Conservation (phyloP, 2,888 invertebrate species). For the Smittia aterrima region DNA sequence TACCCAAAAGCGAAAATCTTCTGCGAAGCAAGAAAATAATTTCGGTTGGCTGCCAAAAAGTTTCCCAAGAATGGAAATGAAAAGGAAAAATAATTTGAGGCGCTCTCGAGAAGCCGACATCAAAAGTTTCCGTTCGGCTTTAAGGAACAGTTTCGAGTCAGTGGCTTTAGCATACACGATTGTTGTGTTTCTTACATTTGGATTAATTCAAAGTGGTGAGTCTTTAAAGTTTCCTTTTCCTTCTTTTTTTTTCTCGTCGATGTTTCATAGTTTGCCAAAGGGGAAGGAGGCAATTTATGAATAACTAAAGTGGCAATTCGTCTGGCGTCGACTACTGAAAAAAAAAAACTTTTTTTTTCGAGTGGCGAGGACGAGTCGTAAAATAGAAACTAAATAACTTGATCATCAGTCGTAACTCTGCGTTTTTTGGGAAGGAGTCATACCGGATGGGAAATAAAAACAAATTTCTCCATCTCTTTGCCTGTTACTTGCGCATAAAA, state of each 20-base stretch:
- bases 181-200: constrained; percentile 23
- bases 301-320: not conserved
- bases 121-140: constrained; percentile 4
- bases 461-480: not conserved
- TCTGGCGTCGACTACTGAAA: not conserved
- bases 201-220: constrained; percentile 36
- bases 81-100: constrained; percentile 11
- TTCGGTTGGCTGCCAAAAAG: not conserved
- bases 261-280: too few relatives aligned
- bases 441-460: constrained; percentile 5
- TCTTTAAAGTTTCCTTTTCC: not conserved
- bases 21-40: not conserved
- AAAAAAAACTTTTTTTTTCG: too few relatives aligned
- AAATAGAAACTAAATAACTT: too few relatives aligned
- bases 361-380: too few relatives aligned
- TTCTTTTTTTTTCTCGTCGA: not conserved
- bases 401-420: too few relatives aligned
- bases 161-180: constrained; percentile 16
- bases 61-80: constrained; percentile 19
- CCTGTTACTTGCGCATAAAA: constrained; percentile 14
- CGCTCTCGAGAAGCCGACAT: not conserved
- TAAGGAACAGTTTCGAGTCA: constrained; percentile 21
- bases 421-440: not conserved
- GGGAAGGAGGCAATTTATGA: not conserved
- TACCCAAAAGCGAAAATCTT: not conserved